phyloP scores from a whole-genome alignment of 2,797 vertebrate genomes.

The Chiroxiphia lanceolata region DNA sequence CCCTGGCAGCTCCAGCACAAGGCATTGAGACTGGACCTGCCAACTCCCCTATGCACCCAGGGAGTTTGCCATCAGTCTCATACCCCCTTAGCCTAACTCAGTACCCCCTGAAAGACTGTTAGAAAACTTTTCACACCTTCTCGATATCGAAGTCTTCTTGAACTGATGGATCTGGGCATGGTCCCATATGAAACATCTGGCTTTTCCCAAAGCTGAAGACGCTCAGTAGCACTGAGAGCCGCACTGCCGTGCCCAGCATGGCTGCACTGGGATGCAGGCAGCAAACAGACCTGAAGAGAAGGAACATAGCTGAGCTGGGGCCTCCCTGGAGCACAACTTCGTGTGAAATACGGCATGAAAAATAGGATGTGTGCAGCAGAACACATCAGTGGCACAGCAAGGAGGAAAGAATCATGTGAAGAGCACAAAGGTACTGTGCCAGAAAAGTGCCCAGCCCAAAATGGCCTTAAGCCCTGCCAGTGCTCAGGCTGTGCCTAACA shows the following conservation, averaged over 20 bases:
- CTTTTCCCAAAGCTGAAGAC: constrained; percentile 64
- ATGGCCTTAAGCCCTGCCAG: background rate
- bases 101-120: accelerated
- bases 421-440: background rate
- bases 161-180: constrained; percentile 79
- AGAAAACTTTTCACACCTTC: constrained; percentile 73
- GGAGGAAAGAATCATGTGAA: background rate
- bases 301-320: background rate
- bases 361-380: background rate
- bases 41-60: background rate
- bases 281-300: background rate
- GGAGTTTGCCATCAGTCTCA: background rate
- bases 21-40: background rate
- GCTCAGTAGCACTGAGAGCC: constrained; percentile 73
- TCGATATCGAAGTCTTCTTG: constrained; percentile 82
- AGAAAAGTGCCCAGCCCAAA: background rate
- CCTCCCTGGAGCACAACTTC: background rate
- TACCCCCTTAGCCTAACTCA: background rate
- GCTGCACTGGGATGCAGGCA: background rate
- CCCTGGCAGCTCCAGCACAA: background rate
- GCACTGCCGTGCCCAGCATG: constrained; percentile 47
- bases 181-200: constrained; percentile 76
- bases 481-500: background rate
- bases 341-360: accelerated
- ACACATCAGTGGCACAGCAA: background rate